These are phyloP conservation scores for Megastigmus dorsalis DNA, from an alignment of 2,888 invertebrate genomes.

Conservation along the genomic window DNA sequence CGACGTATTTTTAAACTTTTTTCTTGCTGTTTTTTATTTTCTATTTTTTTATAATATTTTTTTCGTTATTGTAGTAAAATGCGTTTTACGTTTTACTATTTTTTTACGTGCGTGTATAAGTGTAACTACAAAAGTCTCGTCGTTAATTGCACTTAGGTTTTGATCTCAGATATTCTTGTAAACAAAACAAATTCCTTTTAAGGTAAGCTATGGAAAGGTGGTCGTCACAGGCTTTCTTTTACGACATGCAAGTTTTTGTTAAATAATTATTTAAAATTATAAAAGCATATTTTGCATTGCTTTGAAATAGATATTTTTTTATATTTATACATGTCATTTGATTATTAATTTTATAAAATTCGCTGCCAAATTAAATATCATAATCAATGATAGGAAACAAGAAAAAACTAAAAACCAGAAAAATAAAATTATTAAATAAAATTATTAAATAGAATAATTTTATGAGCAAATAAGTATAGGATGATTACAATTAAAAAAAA, in stretches of 20 bases:
- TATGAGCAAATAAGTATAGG: no score
- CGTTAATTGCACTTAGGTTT: conserved; percentile 36
- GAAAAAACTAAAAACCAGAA: no score
- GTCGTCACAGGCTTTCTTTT: conserved; percentile 1
- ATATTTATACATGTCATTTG: background rate
- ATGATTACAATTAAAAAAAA: no score
- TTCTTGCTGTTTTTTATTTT: conserved; percentile 39
- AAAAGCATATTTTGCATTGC: conserved; percentile 16
- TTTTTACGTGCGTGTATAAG: conserved; percentile 16
- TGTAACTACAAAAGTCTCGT: conserved; percentile 18
- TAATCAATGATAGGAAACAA: no score
- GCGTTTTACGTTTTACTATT: conserved; percentile 41
- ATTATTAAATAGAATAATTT: no score
- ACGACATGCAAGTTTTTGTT: conserved; percentile 2
- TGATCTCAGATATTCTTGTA: conserved; percentile 43
- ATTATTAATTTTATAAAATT: no score
- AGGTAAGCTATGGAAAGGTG: conserved; percentile 5
- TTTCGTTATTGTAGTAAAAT: conserved; percentile 45
- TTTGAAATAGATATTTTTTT: background rate
- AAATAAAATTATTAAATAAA: no score
- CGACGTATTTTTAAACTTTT: conserved; percentile 37
- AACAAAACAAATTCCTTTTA: conserved; percentile 25
- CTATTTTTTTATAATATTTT: conserved; percentile 34
- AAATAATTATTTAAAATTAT: conserved; percentile 9
- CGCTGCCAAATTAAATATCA: no score